These are phyloP conservation scores for Helicoverpa assulta DNA, from an alignment of 2,888 invertebrate species.

Conservation along the genomic window DNA sequence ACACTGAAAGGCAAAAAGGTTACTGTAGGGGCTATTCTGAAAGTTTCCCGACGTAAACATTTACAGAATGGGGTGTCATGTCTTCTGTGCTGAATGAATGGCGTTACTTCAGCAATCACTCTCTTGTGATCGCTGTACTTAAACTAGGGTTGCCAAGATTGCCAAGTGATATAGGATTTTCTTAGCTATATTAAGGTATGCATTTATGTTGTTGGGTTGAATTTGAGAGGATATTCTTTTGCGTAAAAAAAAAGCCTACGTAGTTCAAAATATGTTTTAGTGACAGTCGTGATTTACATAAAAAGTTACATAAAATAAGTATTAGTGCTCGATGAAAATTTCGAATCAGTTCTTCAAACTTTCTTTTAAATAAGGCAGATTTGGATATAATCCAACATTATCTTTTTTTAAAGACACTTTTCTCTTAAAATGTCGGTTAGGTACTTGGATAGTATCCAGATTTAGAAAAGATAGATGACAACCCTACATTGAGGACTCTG, in stretches of 20 bases:
- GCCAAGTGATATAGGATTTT: too few relatives aligned
- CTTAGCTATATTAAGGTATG: too few relatives aligned
- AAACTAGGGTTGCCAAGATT: slow-evolving; percentile 36
- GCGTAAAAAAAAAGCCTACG: too few relatives aligned
- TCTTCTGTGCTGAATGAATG: slow-evolving; percentile 69
- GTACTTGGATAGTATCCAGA: slow-evolving; percentile 55
- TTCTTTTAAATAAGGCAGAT: slow-evolving; percentile 13
- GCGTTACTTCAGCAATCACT: slow-evolving; percentile 58
- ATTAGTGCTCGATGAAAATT: slow-evolving; percentile 3
- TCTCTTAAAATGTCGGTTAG: slow-evolving; percentile 25
- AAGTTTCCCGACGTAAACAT: slow-evolving; percentile 76
- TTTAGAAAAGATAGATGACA: slow-evolving; percentile 49
- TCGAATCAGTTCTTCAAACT: slow-evolving; percentile 11
- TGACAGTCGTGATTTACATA: too few relatives aligned
- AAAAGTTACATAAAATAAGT: too few relatives aligned
- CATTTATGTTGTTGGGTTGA: too few relatives aligned
- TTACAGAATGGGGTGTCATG: slow-evolving; percentile 63
- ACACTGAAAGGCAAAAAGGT: slow-evolving; percentile 46
- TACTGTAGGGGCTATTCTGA: slow-evolving; percentile 56
- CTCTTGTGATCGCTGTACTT: slow-evolving; percentile 42
- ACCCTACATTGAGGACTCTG: slow-evolving; percentile 48
- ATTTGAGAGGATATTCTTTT: too few relatives aligned
- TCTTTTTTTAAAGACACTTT: slow-evolving; percentile 32
- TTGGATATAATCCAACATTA: slow-evolving; percentile 45
- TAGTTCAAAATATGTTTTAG: too few relatives aligned